A percentile compares a stretch with the other conserved stretches of the same genome.
phyloP scores from a whole-genome alignment of 2,888 invertebrate species.

The Ormyrus thymus region DNA sequence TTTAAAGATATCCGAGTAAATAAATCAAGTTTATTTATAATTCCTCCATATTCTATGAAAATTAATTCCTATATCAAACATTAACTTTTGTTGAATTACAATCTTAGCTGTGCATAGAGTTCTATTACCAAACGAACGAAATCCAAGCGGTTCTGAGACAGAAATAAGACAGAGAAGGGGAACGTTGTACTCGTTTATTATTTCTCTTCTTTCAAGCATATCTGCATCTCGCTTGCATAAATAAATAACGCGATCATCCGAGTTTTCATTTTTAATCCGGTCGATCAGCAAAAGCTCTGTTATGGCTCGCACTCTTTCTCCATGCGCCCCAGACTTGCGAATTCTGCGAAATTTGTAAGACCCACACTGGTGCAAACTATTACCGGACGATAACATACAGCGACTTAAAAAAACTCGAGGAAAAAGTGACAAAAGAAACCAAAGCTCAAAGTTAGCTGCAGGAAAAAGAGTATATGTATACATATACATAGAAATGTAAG shows the following conservation, averaged over 20 bases:
- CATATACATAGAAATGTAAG: neutral
- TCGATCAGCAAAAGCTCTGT: neutral
- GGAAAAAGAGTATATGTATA: neutral
- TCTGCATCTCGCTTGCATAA: neutral
- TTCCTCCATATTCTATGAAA: no score
- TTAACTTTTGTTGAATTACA: no score
- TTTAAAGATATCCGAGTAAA: no score
- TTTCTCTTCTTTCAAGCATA: neutral
- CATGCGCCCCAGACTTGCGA: neutral
- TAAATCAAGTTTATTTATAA: no score
- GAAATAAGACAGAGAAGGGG: neutral
- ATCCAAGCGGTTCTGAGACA: neutral
- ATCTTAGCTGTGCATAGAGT: no score
- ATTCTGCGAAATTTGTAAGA: neutral
- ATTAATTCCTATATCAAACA: no score
- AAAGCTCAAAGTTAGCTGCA: no score
- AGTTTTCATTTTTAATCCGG: constrained; percentile 7
- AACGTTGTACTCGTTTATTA: constrained; percentile 28
- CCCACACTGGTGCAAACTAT: no score
- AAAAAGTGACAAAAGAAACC: neutral
- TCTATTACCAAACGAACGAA: no score
- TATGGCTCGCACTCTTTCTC: neutral
- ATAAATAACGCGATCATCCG: constrained; percentile 25
- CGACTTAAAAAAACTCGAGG: neutral
- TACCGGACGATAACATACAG: neutral